Conservation (phyloP, 2,113 vertebrate species). For the Syngnathus scovelli region DNA sequence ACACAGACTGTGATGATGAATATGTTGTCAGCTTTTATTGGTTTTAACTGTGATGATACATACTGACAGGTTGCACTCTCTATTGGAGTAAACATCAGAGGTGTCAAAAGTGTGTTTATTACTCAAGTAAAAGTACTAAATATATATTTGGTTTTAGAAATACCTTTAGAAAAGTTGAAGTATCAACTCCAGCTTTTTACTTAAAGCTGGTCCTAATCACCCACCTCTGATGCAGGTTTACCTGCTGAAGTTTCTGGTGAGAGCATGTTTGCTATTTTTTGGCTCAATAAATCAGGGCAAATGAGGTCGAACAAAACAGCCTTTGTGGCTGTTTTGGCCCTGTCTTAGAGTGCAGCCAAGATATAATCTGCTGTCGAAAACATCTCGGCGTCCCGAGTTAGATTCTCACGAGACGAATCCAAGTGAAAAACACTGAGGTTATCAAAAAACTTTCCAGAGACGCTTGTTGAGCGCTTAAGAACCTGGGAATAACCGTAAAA, state of each 20-base stretch:
- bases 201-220: too few species aligned
- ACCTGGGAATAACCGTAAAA: slow-evolving; percentile 78
- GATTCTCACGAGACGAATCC: slow-evolving; percentile 65
- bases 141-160: too few species aligned
- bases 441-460: slow-evolving; percentile 60
- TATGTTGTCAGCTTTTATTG: too few species aligned
- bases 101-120: too few species aligned
- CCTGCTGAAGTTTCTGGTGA: neutral
- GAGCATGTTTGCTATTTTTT: neutral
- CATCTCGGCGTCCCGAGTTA: slow-evolving; percentile 59
- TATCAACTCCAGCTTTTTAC: too few species aligned
- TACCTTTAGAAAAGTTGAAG: too few species aligned
- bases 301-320: slow-evolving; percentile 16
- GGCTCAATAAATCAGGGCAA: slow-evolving; percentile 7
- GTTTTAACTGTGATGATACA: too few species aligned
- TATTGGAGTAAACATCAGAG: too few species aligned
- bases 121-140: too few species aligned
- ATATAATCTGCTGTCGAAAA: slow-evolving; percentile 45
- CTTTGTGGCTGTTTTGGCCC: slow-evolving; percentile 24
- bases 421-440: slow-evolving; percentile 70
- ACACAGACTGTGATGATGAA: too few species aligned
- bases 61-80: too few species aligned
- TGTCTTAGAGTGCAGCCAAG: slow-evolving; percentile 21
- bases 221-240: neutral
- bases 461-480: slow-evolving; percentile 52